Base-by-base conservation (phyloP, 92 coral and sea anemone species). In the Anthopleura xanthogrammica region DNA sequence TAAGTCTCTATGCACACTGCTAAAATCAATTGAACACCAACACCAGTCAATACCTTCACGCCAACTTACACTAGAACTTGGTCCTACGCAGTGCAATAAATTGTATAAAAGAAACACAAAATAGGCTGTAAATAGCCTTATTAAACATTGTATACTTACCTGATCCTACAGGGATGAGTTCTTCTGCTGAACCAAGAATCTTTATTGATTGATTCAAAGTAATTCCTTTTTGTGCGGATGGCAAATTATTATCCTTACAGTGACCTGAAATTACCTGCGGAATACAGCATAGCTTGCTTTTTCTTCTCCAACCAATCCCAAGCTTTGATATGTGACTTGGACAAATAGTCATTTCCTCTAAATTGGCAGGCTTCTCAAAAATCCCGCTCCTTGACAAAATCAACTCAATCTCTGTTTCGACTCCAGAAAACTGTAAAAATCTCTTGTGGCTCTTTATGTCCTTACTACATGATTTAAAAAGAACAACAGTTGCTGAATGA, bases 241-340 rank as follows among this genome's bases (percentile, higher is more conserved):
- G 65, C 65, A 58, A 6, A 58, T 58, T 58, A 10, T 58, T 6
- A 7, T 76, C 60, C 75, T 79, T 72, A 16, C 60, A 62, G 68
- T 86, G 86, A 60, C 82, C 81, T 4, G 86, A 81, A 4, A 82
- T 81, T 3, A 19, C 50, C 46, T 66, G 54, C 41, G 83, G 86
- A 29, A 86, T 86, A 52, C 57, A 60, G 74, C 86, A 86, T 60
- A 86, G 78, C 70, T 62, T 86, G 56, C 64, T 75, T 6, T 65
- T 55, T 86, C 83, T 64, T 23, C 86, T 74, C 89, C 89, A 81
- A 58, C 90, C 90, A 12, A 87, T 81, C 42, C 86, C 86, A 81
- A 86, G 89, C 10, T 81, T 81, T 81, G 77, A 60, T 73, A 82
- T 81, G 73, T 77, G 83, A 20, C 19, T 62, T 22, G 86, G 83